These are phyloP conservation scores for Synodontis membranacea DNA, from an alignment of 2,113 vertebrate genomes.

Conservation along the genomic window DNA sequence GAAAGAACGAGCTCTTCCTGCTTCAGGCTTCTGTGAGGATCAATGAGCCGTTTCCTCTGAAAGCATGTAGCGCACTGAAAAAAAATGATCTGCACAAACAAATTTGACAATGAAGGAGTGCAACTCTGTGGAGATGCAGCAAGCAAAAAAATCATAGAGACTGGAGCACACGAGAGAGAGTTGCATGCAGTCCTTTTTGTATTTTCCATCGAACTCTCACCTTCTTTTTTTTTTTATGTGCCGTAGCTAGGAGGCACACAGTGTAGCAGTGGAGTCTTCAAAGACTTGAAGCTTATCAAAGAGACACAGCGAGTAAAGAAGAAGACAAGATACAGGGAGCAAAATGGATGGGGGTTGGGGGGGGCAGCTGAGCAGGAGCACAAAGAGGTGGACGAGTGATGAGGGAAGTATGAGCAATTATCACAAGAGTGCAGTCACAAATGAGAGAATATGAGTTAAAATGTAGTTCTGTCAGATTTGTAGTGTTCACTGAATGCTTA, in stretches of 20 bases:
- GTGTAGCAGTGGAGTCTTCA: conserved; percentile 51
- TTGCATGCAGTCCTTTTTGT: conserved; percentile 68
- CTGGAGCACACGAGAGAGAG: conserved; percentile 60
- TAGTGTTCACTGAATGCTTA: conserved; percentile 34
- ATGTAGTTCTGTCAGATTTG: conserved; percentile 10
- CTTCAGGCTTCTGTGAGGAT: conserved; percentile 71
- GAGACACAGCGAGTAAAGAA: conserved; percentile 45
- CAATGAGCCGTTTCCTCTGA: conserved; percentile 76
- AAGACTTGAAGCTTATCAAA: conserved; percentile 57
- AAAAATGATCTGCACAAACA: conserved; percentile 75
- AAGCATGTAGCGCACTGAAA: conserved; percentile 57
- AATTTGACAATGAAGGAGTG: conserved; percentile 81
- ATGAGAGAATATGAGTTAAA: conserved; percentile 9
- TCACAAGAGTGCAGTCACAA: conserved; percentile 28
- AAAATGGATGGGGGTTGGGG: not conserved
- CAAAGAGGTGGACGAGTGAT: not conserved
- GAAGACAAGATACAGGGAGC: conserved; percentile 26
- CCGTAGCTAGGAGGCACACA: conserved; percentile 47
- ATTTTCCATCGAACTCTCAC: conserved; percentile 42
- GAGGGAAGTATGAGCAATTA: conserved; percentile 2
- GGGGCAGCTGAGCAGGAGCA: not conserved
- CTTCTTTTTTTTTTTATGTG: conserved; percentile 33
- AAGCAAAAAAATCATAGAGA: conserved; percentile 71
- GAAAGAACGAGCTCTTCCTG: conserved; percentile 41
- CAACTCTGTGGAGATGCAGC: conserved; percentile 74